A percentile compares a stretch with the other conserved stretches of the same genome.
phyloP scores from a whole-genome alignment of 2,113 vertebrate genomes.

The Carlito syrichta region DNA sequence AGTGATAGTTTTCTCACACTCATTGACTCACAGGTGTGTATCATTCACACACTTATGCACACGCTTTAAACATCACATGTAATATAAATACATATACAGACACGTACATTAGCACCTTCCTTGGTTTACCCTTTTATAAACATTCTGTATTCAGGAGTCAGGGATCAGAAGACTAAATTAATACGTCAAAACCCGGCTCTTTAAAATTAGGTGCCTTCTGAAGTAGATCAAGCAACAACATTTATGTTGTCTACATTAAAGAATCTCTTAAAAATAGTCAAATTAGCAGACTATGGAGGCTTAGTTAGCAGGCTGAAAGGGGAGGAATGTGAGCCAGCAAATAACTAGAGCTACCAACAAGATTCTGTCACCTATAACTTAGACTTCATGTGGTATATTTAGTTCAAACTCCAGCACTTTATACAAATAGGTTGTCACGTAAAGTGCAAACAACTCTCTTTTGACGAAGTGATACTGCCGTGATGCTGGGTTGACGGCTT shows the following conservation, averaged over 20 bases:
- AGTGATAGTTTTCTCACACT: not conserved
- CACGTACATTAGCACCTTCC: not conserved
- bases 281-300: not conserved
- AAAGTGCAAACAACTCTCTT: slow-evolving; percentile 55
- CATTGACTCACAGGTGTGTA: rapidly evolving
- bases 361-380: not conserved
- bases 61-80: not conserved
- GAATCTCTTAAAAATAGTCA: not conserved
- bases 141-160: not conserved
- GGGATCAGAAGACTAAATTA: not conserved
- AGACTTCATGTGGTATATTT: slow-evolving; percentile 11
- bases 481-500: not conserved
- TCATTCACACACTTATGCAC: not conserved
- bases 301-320: not conserved
- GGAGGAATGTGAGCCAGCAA: not conserved
- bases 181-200: not conserved
- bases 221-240: not conserved
- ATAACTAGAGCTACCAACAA: not conserved
- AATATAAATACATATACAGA: not conserved
- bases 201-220: not conserved
- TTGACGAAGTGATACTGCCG: slow-evolving; percentile 56
- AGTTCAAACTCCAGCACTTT: slow-evolving; percentile 40
- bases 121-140: not conserved
- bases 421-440: slow-evolving; percentile 53
- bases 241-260: not conserved